These are phyloP conservation scores for Antheraea mylitta DNA, from an alignment of 1,140 invertebrate genomes.

Conservation along the genomic window DNA sequence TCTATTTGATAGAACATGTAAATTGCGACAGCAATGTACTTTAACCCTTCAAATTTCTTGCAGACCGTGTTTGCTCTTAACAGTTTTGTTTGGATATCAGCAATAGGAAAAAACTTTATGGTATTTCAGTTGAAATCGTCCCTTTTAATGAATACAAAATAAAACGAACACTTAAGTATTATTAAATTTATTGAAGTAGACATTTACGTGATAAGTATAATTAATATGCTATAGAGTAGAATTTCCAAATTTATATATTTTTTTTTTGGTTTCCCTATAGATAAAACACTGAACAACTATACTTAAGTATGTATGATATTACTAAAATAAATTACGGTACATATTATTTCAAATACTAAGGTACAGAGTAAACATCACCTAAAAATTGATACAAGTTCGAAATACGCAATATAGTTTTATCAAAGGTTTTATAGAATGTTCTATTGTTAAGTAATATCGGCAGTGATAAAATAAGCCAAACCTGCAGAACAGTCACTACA, in stretches of 20 bases:
- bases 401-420: slow-evolving; percentile 74
- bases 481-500: slow-evolving; percentile 27
- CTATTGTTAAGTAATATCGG: slow-evolving; percentile 61
- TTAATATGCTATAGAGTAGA: slow-evolving; percentile 66
- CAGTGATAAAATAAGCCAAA: slow-evolving; percentile 74
- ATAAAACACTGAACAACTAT: slow-evolving; percentile 68
- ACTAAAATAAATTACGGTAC: slow-evolving; percentile 68
- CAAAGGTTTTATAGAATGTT: slow-evolving; percentile 67
- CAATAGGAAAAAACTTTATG: too few relatives aligned
- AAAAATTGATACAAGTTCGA: slow-evolving; percentile 77
- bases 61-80: too few relatives aligned
- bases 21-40: too few relatives aligned
- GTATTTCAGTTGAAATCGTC: too few relatives aligned
- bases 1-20: too few relatives aligned
- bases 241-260: slow-evolving; percentile 70
- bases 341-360: slow-evolving; percentile 74
- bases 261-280: slow-evolving; percentile 72
- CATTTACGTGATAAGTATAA: slow-evolving; percentile 61
- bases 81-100: too few relatives aligned
- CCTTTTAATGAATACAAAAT: slow-evolving; percentile 24
- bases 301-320: slow-evolving; percentile 40
- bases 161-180: slow-evolving; percentile 63
- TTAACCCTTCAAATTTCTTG: too few relatives aligned
- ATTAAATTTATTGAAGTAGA: slow-evolving; percentile 77
- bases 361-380: slow-evolving; percentile 76